These are phyloP conservation scores for Recurvirostra avosetta DNA, from an alignment of 2,113 vertebrate genomes.

Conservation along the genomic window DNA sequence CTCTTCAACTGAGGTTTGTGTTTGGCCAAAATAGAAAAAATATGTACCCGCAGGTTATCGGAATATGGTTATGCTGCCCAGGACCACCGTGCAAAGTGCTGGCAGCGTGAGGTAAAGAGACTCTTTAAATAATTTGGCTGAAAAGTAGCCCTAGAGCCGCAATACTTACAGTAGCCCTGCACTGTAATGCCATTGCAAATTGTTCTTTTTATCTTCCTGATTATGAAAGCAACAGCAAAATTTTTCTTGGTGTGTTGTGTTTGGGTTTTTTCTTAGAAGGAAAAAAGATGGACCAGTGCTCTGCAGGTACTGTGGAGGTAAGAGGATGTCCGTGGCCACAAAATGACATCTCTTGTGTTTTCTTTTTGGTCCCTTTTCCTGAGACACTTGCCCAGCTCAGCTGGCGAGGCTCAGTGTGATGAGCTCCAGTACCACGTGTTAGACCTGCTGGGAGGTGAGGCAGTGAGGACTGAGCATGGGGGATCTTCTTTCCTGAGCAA, in stretches of 20 bases:
- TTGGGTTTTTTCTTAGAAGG: background rate
- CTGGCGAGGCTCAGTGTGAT: background rate
- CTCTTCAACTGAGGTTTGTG: background rate
- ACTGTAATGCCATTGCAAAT: background rate
- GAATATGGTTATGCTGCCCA: background rate
- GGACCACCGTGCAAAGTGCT: rapidly evolving
- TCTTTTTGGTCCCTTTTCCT: background rate
- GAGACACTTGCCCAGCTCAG: background rate
- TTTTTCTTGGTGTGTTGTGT: background rate
- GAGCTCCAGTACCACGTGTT: background rate
- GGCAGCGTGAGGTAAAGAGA: background rate
- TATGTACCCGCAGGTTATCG: background rate
- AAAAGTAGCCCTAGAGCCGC: background rate
- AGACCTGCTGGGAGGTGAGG: background rate
- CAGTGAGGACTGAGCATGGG: background rate
- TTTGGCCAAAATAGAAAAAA: background rate
- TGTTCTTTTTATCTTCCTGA: background rate
- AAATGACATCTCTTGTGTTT: background rate
- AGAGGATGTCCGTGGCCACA: background rate
- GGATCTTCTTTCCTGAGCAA: background rate
- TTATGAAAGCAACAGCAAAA: background rate
- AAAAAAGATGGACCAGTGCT: background rate
- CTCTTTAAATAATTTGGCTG: background rate
- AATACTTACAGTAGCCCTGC: background rate
- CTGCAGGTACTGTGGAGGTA: background rate